These are phyloP conservation scores for Eledone cirrhosa DNA, from an alignment of 2,888 invertebrate species.

Conservation along the genomic window DNA sequence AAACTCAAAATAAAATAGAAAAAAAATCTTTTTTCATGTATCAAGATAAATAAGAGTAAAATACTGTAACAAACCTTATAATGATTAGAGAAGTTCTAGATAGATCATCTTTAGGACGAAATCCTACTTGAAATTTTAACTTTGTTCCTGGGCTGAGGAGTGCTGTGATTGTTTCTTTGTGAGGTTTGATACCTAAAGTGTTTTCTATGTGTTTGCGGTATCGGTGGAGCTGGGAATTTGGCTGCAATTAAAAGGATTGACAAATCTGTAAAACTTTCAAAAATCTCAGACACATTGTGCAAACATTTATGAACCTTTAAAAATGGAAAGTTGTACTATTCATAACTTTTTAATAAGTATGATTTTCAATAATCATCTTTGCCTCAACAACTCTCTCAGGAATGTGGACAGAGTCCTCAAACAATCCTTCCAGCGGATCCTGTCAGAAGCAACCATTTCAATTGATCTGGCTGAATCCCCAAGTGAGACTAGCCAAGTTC, in stretches of 20 bases:
- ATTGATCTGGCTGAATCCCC: too few relatives aligned
- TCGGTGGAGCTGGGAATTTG: slow-evolving; percentile 59
- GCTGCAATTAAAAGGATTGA: slow-evolving; percentile 48
- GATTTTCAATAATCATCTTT: too few relatives aligned
- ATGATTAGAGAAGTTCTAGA: slow-evolving; percentile 68
- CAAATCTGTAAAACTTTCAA: too few relatives aligned
- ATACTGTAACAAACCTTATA: slow-evolving; percentile 64
- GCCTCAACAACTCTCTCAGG: too few relatives aligned
- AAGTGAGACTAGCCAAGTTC: too few relatives aligned
- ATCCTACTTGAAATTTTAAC: slow-evolving; percentile 67
- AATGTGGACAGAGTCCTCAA: too few relatives aligned
- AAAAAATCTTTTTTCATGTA: not conserved
- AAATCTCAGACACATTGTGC: too few relatives aligned
- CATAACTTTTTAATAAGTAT: too few relatives aligned
- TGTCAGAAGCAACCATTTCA: too few relatives aligned
- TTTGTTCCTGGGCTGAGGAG: slow-evolving; percentile 73
- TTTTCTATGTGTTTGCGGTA: slow-evolving; percentile 66
- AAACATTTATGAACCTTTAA: too few relatives aligned
- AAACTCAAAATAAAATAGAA: not conserved
- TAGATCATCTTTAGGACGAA: slow-evolving; percentile 69
- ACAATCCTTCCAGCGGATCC: too few relatives aligned
- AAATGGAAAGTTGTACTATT: too few relatives aligned
- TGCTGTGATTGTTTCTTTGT: slow-evolving; percentile 70
- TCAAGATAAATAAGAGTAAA: not conserved
- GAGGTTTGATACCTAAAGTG: slow-evolving; percentile 66